phyloP scores from a whole-genome alignment of 2,888 invertebrate genomes.

The Dicranocentrus wangi region DNA sequence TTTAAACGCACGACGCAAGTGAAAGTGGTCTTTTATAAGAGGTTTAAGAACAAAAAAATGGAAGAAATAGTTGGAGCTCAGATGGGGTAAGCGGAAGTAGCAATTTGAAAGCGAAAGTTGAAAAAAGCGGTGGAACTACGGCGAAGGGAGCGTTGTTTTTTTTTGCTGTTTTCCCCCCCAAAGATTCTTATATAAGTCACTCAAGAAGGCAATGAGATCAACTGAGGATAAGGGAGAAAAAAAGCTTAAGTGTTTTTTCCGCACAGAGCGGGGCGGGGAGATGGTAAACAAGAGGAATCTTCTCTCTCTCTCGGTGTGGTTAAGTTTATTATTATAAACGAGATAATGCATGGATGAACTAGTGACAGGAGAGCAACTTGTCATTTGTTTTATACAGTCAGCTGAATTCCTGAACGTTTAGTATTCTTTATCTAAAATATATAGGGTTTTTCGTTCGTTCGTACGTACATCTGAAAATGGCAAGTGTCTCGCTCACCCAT shows the following conservation, averaged over 20 bases:
- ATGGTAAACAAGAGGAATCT: slow-evolving; percentile 46
- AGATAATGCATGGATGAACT: slow-evolving; percentile 59
- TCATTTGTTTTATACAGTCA: slow-evolving; percentile 36
- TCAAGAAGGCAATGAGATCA: slow-evolving; percentile 50
- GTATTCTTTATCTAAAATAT: slow-evolving; percentile 8
- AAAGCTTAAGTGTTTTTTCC: slow-evolving; percentile 59
- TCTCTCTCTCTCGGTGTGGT: too few relatives aligned
- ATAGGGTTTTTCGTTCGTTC: too few relatives aligned
- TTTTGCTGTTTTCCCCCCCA: slow-evolving; percentile 6
- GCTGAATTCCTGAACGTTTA: slow-evolving; percentile 47
- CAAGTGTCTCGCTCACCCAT: too few relatives aligned
- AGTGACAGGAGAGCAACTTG: slow-evolving; percentile 55
- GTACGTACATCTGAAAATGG: too few relatives aligned
- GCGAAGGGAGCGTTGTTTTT: slow-evolving; percentile 30
- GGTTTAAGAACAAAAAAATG: too few relatives aligned
- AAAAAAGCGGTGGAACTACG: slow-evolving; percentile 19
- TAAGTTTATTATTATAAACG: slow-evolving; percentile 60
- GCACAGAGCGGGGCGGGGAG: slow-evolving; percentile 30
- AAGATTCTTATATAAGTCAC: slow-evolving; percentile 45
- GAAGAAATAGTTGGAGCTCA: too few relatives aligned
- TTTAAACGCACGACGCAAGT: too few relatives aligned
- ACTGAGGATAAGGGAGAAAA: slow-evolving; percentile 56
- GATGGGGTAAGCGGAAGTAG: slow-evolving; percentile 44
- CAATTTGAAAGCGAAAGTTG: slow-evolving; percentile 54
- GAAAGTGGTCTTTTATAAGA: too few relatives aligned